Percentiles rank a stretch among this genome's conserved stretches.
Conservation (phyloP, 1,140 invertebrate species). For the Solenopsis fugax region DNA sequence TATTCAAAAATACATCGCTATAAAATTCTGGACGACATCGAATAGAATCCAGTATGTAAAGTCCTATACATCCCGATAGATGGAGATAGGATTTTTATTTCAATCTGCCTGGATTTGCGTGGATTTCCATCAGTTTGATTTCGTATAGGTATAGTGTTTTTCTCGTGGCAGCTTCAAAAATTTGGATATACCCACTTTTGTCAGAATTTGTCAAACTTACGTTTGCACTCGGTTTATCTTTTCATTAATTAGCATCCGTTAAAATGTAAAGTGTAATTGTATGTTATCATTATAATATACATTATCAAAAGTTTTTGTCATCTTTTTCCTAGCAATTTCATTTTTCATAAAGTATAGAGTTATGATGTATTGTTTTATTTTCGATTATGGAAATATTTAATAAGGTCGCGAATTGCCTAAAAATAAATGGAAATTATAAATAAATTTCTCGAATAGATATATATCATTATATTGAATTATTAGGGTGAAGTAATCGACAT, state of each 20-base stretch:
- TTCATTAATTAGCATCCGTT: background rate
- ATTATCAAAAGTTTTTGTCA: too few relatives aligned
- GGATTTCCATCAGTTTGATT: conserved; percentile 61
- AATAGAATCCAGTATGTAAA: conserved; percentile 54
- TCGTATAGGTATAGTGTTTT: conserved; percentile 43
- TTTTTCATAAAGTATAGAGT: too few relatives aligned
- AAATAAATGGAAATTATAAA: too few relatives aligned
- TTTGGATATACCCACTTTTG: conserved; percentile 20
- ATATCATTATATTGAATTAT: too few relatives aligned
- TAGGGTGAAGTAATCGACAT: too few relatives aligned
- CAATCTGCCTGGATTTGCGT: conserved; percentile 55
- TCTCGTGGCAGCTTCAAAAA: conserved; percentile 46
- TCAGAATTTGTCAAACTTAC: background rate
- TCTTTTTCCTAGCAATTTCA: too few relatives aligned
- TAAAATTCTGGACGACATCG: conserved; percentile 51
- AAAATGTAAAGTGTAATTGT: background rate
- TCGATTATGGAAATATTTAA: too few relatives aligned
- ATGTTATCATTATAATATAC: too few relatives aligned
- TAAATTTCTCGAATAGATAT: too few relatives aligned
- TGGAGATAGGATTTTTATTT: conserved; percentile 63
- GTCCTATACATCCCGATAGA: conserved; percentile 55
- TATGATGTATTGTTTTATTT: too few relatives aligned
- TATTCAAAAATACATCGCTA: conserved; percentile 46
- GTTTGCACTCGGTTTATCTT: background rate
- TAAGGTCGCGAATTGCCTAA: too few relatives aligned